Evolutionary conservation across 2,113 vertebrate species (phyloP).

Genomic region (Chaetodon trifascialis): DNA sequence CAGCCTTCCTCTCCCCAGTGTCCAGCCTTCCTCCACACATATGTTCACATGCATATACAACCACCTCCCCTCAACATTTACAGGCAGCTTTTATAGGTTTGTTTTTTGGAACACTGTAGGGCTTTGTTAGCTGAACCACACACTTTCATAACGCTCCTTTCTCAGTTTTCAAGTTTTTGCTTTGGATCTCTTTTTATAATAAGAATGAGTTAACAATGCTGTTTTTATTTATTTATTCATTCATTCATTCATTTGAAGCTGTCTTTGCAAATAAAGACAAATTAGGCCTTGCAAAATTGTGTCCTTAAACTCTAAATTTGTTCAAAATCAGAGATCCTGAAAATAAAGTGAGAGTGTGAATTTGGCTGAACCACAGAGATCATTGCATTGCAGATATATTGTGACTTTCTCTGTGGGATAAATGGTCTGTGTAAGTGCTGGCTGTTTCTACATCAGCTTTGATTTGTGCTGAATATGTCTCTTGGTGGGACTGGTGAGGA

Average conservation of each 20-base stretch:
- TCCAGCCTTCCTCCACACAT: not conserved
- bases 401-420: not conserved
- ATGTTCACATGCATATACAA: not conserved
- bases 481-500: not conserved
- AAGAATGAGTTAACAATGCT: not conserved
- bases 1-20: not conserved
- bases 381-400: not conserved
- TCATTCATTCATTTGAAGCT: not conserved
- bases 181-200: not conserved
- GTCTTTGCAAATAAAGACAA: not conserved
- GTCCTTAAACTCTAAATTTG: not conserved
- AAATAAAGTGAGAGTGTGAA: not conserved
- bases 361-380: not conserved
- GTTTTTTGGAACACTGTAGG: not conserved
- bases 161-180: not conserved
- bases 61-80: not conserved
- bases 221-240: not conserved
- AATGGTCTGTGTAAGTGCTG: not conserved
- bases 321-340: not conserved
- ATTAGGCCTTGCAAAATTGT: not conserved
- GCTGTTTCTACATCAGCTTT: not conserved
- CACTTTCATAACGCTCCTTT: not conserved
- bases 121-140: not conserved
- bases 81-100: slow-evolving; percentile 21
- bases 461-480: not conserved